Conservation (phyloP, 2,113 vertebrate species). For the Anser brachyrhynchus region DNA sequence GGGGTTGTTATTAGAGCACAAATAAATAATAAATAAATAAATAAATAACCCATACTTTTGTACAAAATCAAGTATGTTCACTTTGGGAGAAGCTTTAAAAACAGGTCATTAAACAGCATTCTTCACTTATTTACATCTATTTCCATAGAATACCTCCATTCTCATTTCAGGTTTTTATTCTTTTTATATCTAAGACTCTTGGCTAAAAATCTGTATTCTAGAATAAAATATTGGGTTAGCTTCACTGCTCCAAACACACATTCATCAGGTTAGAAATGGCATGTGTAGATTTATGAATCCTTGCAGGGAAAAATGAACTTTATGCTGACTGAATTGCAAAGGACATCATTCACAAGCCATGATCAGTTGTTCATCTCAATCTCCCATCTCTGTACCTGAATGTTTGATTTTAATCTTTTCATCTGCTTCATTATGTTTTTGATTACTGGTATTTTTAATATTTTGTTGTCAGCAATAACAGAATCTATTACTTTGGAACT, state of each 20-base stretch:
- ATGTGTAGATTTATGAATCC: not conserved
- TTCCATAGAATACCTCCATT: not conserved
- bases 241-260: not conserved
- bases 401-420: not conserved
- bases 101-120: not conserved
- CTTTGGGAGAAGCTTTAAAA: not conserved
- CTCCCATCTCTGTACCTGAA: not conserved
- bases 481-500: not conserved
- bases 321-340: not conserved
- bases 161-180: not conserved
- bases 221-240: not conserved
- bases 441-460: not conserved
- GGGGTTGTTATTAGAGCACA: not conserved
- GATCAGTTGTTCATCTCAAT: not conserved
- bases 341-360: not conserved
- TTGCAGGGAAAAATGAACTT: not conserved
- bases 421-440: not conserved
- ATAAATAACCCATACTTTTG: not conserved
- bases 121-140: not conserved
- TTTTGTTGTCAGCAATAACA: not conserved
- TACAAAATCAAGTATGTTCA: not conserved
- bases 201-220: not conserved
- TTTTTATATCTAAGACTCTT: not conserved
- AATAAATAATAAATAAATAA: not conserved
- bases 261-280: not conserved